Percentiles rank a stretch among this genome's conserved stretches.
phyloP scores from a whole-genome alignment of 1,140 invertebrate genomes.

The Alviniconcha marisindica region DNA sequence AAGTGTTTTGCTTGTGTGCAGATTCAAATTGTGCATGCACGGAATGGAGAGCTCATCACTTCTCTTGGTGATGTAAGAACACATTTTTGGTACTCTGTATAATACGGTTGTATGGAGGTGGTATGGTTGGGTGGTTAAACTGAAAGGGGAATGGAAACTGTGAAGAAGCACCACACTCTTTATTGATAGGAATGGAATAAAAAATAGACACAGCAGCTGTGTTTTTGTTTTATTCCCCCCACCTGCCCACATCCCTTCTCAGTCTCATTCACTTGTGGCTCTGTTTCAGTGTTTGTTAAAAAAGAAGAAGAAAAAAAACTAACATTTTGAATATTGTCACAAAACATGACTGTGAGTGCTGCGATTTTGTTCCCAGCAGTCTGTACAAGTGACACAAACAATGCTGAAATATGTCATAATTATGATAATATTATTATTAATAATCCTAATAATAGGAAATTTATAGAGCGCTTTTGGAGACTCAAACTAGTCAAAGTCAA shows the following conservation, averaged over 20 bases:
- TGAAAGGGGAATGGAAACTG: not conserved
- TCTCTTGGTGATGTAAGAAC: constrained; percentile 38
- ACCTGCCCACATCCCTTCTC: not conserved
- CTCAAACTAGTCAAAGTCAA: too few species aligned
- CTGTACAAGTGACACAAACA: too few species aligned
- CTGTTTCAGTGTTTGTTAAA: too few species aligned
- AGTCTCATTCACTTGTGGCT: not conserved
- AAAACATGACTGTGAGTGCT: too few species aligned
- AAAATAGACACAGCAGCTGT: not conserved
- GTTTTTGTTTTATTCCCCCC: too few species aligned
- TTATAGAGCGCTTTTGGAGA: too few species aligned
- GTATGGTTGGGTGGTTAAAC: not conserved
- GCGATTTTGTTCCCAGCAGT: too few species aligned
- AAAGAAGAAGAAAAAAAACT: too few species aligned
- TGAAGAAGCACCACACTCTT: not conserved
- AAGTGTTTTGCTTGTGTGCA: constrained; percentile 15
- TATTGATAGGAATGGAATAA: not conserved
- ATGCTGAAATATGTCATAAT: too few species aligned
- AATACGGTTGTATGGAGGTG: not conserved
- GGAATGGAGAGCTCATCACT: constrained; percentile 32
- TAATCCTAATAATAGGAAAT: too few species aligned
- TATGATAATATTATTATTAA: too few species aligned
- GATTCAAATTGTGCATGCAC: constrained; percentile 31
- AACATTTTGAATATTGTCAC: too few species aligned
- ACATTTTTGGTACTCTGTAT: not conserved